Base-by-base conservation (phyloP, 2,797 vertebrate genomes). In the Podargus strigoides region DNA sequence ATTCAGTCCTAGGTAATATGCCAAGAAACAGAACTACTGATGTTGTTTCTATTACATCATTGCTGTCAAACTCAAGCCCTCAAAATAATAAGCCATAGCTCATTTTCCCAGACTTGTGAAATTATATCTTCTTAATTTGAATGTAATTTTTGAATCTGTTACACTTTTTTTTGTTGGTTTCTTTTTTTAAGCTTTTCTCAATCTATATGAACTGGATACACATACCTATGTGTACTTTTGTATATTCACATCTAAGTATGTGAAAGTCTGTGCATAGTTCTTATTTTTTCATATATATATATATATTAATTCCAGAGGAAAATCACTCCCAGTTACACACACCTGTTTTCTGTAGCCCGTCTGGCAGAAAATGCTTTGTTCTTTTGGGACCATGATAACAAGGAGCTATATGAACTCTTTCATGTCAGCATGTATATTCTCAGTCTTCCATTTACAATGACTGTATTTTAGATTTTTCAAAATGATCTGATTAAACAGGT, bases 321-420 rank as follows among this genome's bases (percentile, higher is more conserved):
- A 93, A 93, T 88, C 37, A 82, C 9, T 82, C 67, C 32, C 63
- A 92, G 59, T 85, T 90, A 42, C 63, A 74, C 75, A 85, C 49
- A 63, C 12, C 28, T 96, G 67, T 80, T 96, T 96, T 96, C 74
- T 87, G 77, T 87, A 87, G 63, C 10, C 60, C 66, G 44, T 85
- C 91, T 92, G 84, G 87, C 78, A 96, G 55, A 95, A 96, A 89
- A 85, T 24, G 70, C 34, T 94, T 91, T 77, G 28, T 44, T 93
- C 80, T 93, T 7, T 74, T 59, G 56, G 44, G 87, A 59, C 12
- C 9, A 17, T 74, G 68, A 85, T 85, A 93, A 91, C 41, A 92
- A 32, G 52, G 78, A 85, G 28, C 26, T 74, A 9, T 56, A 67
- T 34, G 69, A 89, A 70, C 56, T 17, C 68, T 91, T 93, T 94